A percentile compares a stretch with the other conserved stretches of the same genome.
These are phyloP conservation scores for Propithecus perrieri DNA, from an alignment of 2,797 vertebrate species.

Conservation along the genomic window DNA sequence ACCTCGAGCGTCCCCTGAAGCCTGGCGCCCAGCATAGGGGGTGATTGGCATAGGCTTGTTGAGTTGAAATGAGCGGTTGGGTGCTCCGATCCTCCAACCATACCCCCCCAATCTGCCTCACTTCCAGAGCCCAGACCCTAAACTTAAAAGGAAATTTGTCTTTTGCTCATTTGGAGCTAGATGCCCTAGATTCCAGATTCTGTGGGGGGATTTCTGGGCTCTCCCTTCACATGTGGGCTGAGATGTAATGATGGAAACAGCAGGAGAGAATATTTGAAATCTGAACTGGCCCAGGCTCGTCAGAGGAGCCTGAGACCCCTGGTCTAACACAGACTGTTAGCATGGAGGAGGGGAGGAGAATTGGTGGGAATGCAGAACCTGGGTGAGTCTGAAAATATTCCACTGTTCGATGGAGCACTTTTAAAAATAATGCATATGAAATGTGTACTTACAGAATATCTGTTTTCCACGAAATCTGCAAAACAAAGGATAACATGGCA, in stretches of 20 bases:
- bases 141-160: background rate
- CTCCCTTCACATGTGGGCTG: background rate
- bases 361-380: background rate
- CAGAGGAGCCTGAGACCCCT: background rate
- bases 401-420: background rate
- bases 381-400: background rate
- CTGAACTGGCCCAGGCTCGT: background rate
- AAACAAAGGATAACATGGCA: slow-evolving; percentile 78
- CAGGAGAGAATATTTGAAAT: background rate
- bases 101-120: background rate
- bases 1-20: too few relatives aligned
- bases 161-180: background rate
- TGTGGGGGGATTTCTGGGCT: background rate
- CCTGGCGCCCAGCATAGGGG: background rate
- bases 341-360: rapidly evolving
- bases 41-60: background rate
- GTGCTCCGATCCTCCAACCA: background rate
- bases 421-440: background rate
- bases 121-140: background rate
- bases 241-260: background rate
- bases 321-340: background rate
- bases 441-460: slow-evolving; percentile 85
- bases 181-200: background rate
- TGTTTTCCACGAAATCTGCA: slow-evolving; percentile 84
- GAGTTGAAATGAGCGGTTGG: background rate